phyloP scores from a whole-genome alignment of 2,797 vertebrate genomes.

The Artibeus lituratus region DNA sequence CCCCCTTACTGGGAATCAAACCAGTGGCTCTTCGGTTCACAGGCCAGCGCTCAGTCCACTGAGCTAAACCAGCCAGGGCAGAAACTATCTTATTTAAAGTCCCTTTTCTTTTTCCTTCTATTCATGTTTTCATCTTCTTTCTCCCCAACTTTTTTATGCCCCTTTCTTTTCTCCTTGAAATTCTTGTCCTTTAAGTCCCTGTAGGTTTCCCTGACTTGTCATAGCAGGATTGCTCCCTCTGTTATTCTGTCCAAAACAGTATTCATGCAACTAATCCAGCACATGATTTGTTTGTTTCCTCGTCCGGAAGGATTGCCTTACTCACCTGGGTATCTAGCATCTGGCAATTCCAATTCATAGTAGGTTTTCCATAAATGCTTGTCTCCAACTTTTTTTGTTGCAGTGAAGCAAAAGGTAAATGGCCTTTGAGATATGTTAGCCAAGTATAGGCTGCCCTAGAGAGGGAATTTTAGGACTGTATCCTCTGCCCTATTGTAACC shows the following conservation, averaged over 20 bases:
- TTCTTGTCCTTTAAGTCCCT: neutral
- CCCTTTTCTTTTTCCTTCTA: neutral
- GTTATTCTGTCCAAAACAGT: neutral
- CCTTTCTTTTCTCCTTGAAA: neutral
- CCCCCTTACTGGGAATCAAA: no score
- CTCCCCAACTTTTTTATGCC: neutral
- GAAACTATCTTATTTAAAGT: neutral
- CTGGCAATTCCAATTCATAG: neutral
- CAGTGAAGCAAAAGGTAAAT: neutral
- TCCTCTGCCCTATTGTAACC: neutral
- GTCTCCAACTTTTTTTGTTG: neutral
- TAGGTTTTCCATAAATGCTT: neutral
- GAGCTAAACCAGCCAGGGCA: neutral
- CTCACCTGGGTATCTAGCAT: neutral
- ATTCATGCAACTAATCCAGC: neutral
- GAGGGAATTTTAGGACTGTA: neutral
- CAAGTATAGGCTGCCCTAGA: neutral
- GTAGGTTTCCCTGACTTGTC: neutral
- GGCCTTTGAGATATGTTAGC: neutral
- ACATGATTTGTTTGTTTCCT: neutral
- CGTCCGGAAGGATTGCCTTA: neutral
- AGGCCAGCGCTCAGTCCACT: no score
- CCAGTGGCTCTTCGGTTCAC: no score
- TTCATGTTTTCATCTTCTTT: neutral
- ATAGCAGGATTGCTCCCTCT: neutral